These are phyloP conservation scores for Polydesmus complanatus DNA, from an alignment of 2,888 invertebrate species.

Conservation along the genomic window DNA sequence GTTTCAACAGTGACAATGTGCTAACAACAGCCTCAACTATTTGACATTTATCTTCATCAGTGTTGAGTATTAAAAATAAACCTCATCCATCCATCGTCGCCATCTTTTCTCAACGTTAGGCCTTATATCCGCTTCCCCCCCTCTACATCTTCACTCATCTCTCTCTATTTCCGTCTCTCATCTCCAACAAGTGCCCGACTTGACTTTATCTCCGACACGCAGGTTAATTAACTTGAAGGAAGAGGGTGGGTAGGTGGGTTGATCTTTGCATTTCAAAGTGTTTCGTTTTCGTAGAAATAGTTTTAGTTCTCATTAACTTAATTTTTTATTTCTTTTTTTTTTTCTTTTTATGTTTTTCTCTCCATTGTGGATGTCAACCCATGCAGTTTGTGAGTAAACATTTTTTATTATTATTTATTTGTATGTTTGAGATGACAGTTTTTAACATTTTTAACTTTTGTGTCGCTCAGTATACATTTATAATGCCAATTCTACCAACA, in stretches of 20 bases:
- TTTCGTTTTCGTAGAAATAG: background rate
- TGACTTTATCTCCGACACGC: too few species aligned
- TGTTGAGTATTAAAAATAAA: background rate
- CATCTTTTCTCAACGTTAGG: background rate
- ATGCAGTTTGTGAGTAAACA: background rate
- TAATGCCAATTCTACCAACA: too few species aligned
- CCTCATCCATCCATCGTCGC: background rate
- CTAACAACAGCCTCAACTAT: constrained; percentile 6
- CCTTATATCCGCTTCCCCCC: background rate
- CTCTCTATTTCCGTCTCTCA: too few species aligned
- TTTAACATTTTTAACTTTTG: too few species aligned
- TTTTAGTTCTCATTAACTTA: background rate
- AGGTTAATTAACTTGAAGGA: too few species aligned
- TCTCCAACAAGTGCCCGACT: too few species aligned
- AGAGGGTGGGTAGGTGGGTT: too few species aligned
- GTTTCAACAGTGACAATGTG: constrained; percentile 11
- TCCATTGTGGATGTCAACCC: background rate
- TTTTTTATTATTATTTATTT: background rate
- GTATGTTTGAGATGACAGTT: too few species aligned
- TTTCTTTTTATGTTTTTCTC: background rate
- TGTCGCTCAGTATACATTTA: too few species aligned
- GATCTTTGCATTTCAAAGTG: too few species aligned
- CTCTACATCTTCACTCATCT: too few species aligned
- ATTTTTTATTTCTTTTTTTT: background rate
- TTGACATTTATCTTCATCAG: constrained; percentile 12